Base-by-base conservation (phyloP, 2,888 invertebrate genomes). In the Cheilosia grossa region DNA sequence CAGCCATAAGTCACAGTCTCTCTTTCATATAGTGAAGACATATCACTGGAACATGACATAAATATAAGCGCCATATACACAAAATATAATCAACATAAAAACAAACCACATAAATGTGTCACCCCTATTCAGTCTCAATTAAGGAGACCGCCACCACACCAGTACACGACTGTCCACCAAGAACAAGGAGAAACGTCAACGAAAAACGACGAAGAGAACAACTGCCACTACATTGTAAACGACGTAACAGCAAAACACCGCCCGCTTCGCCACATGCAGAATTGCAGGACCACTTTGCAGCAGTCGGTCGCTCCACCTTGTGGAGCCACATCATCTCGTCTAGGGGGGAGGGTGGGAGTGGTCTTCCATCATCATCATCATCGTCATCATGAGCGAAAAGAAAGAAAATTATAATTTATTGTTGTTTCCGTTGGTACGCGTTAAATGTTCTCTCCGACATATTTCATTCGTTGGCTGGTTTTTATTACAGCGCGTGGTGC, bases 51-150 rank as follows among this genome's bases (percentile, higher is more conserved):
- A 85, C 85, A 80, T 85, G 85, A 81, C 85, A 75, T 66, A 80
- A 51, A 51, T 72, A 70, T 75, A 85, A 63, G 80, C 74, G 44
- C 13, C 17, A 6, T 27, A 47, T 27, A 51, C 51, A 75, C 70
- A 80, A 80, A 80, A 80, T 80, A 85, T 80, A 81, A 85, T 85
- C 85, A 85, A 85, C 85, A 81, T 81, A 75, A 81, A 37, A 85
- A 81, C 66, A 70, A 75, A 81, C 75, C 81, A 54, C 75, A 81
- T 58, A 83, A 74, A 63, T 83, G 83, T 83, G 83, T 69, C 83
- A 79, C 74, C 69, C 64, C 59, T 44, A 64, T 74, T 79, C 64
- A 69, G 64, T 79, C 83, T 70, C 83, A 83, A 83, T 83, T 83
- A 83, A 83, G 79, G 24, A 79, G 70, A 83, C 69, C 69, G 63